Conservation (phyloP, 1,140 invertebrate genomes). For the Drosophila bipectinata region DNA sequence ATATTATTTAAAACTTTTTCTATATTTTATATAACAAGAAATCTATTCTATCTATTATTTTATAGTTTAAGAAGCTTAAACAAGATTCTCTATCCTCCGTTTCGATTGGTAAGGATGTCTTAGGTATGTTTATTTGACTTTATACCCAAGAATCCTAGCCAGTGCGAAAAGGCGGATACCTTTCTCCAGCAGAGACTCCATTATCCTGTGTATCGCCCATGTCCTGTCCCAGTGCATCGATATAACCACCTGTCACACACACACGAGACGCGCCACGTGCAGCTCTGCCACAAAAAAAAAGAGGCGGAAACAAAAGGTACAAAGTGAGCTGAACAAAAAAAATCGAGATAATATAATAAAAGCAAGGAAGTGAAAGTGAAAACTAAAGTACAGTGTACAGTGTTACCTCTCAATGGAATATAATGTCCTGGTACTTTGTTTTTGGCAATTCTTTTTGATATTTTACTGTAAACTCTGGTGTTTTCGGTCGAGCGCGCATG, state of each 20-base stretch:
- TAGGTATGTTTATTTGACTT: not conserved
- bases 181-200: conserved; percentile 4
- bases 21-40: not conserved
- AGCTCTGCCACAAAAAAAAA: not conserved
- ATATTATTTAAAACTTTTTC: not conserved
- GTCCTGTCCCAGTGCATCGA: conserved; percentile 38
- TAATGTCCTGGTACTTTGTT: not conserved
- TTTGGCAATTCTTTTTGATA: not conserved
- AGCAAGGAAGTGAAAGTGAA: not conserved
- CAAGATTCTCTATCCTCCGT: not conserved
- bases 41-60: not conserved
- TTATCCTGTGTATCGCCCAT: conserved; percentile 15
- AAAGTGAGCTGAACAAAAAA: not conserved
- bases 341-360: not conserved
- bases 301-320: not conserved
- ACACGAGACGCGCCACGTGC: conserved; percentile 32
- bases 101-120: not conserved
- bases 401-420: conserved; percentile 10
- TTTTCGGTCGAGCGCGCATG: conserved; percentile 35
- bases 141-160: not conserved
- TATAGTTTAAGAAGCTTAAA: not conserved
- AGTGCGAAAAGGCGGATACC: not conserved
- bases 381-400: conserved; percentile 35
- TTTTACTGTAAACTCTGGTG: conserved; percentile 28
- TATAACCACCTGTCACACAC: conserved; percentile 74